These are phyloP conservation scores for Dioctria linearis DNA, from an alignment of 2,888 invertebrate species.

Conservation along the genomic window DNA sequence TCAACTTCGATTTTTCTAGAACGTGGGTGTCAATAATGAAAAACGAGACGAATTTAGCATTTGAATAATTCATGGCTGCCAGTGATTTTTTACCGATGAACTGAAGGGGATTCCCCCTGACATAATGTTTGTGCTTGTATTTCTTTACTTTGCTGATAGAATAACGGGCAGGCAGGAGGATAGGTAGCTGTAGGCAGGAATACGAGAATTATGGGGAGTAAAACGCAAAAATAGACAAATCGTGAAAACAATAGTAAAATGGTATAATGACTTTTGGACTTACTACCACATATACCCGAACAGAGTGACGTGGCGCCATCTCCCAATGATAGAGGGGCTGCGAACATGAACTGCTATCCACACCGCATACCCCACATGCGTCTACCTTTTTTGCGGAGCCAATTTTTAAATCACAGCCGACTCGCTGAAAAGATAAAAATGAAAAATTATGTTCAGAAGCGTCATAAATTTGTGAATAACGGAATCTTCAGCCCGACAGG, in stretches of 20 bases:
- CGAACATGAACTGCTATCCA: conserved; percentile 89
- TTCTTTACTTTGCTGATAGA: not conserved
- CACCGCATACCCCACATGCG: conserved; percentile 92
- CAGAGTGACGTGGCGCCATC: conserved; percentile 88
- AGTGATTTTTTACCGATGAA: conserved; percentile 35
- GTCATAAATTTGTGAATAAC: conserved; percentile 35
- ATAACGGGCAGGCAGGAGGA: not conserved
- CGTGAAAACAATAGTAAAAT: conserved; percentile 48
- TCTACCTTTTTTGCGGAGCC: conserved; percentile 89
- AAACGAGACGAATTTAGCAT: not conserved
- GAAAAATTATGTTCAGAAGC: conserved; percentile 21
- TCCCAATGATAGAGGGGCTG: conserved; percentile 91
- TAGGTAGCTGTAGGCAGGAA: no score
- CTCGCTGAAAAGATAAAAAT: conserved; percentile 77
- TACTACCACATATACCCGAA: conserved; percentile 95
- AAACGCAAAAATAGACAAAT: conserved; percentile 43
- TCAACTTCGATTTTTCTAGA: conserved; percentile 29
- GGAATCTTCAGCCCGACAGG: not conserved
- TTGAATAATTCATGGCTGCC: conserved; percentile 56
- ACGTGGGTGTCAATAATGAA: conserved; percentile 55
- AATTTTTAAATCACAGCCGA: conserved; percentile 93
- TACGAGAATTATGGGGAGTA: not conserved
- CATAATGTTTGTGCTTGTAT: not conserved
- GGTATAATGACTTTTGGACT: conserved; percentile 65
- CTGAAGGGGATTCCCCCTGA: conserved; percentile 2